Base-by-base conservation (phyloP, 2,888 invertebrate species). In the Yponomeuta sedellus region DNA sequence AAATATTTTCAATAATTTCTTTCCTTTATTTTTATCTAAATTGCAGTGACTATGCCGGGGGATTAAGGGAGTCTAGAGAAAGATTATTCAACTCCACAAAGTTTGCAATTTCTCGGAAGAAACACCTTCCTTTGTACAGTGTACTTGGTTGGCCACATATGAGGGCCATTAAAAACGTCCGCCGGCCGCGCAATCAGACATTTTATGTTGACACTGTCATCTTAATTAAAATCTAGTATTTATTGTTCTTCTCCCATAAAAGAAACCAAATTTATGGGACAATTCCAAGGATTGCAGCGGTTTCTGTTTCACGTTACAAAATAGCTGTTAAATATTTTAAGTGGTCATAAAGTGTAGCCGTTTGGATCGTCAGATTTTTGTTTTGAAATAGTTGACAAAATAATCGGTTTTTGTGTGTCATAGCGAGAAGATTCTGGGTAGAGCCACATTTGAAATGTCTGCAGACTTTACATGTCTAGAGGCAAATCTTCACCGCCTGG, bases 191-290 rank as follows among this genome's bases (percentile, higher is more conserved):
- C 84, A 83, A 86, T 86, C 86, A 82, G 77, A 79, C 76, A 72
- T 73, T 82, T 78, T 80, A 84, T 78, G 73, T 70, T 76, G 70
- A 72, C 78, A 75, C 74, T 79, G 81, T 79, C 82, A 82, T 86
- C 83, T 87, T 86, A 88, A 88, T 88, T 87, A 85, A 85, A 86
- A 82, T 82, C 80, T 79, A 72, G 71, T 79, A 75, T 82, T 82
- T 82, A 79, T 74, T 77, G 71, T 76, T 72, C 66, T 67, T 69
- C 69, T 39, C 52, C 5, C 66, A 57, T 61, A 66, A 61, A 57
- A 57, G 39, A 40, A 63, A 39, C 64, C 28, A 28, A 64, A 57
- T 57, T 64, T 64, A 57, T 57, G 64, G n/a, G 64, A 19, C 57
- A 10, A 57, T 64, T 64, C 44, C 28, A 12, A 59, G 59, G 58